phyloP scores from a whole-genome alignment of 1,140 invertebrate species.

The Colletes gigas region DNA sequence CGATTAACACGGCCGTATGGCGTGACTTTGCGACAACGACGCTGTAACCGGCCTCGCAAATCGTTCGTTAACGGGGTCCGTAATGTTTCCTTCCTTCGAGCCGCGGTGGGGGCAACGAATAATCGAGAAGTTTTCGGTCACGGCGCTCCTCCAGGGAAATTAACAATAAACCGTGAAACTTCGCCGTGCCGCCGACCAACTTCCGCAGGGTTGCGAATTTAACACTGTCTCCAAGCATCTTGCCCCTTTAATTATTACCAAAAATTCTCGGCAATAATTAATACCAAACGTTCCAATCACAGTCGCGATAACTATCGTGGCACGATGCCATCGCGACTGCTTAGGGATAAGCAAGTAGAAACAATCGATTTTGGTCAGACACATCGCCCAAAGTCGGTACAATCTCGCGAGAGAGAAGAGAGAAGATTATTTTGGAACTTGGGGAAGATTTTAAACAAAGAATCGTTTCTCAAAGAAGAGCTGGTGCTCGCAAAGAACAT shows the following conservation, averaged over 20 bases:
- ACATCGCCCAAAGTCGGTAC: too few species aligned
- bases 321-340: too few species aligned
- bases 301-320: too few species aligned
- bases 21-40: constrained; percentile 7
- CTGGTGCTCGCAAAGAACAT: too few species aligned
- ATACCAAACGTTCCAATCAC: not conserved
- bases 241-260: constrained; percentile 53
- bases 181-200: constrained; percentile 11
- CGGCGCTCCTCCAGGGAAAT: constrained; percentile 55
- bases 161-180: constrained; percentile 58
- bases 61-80: constrained; percentile 24
- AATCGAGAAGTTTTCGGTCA: constrained; percentile 57
- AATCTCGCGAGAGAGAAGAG: too few species aligned
- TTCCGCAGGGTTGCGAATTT: constrained; percentile 8
- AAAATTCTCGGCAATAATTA: constrained; percentile 3
- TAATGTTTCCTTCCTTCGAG: constrained; percentile 29
- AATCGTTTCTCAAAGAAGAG: too few species aligned
- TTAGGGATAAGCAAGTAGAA: too few species aligned
- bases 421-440: too few species aligned
- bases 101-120: constrained; percentile 8
- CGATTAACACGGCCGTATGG: not conserved
- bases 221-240: not conserved
- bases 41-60: constrained; percentile 31
- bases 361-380: too few species aligned
- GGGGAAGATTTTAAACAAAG: too few species aligned